Evolutionary conservation across 2,888 invertebrate species (phyloP).

Genomic region (Tinea pellionella): DNA sequence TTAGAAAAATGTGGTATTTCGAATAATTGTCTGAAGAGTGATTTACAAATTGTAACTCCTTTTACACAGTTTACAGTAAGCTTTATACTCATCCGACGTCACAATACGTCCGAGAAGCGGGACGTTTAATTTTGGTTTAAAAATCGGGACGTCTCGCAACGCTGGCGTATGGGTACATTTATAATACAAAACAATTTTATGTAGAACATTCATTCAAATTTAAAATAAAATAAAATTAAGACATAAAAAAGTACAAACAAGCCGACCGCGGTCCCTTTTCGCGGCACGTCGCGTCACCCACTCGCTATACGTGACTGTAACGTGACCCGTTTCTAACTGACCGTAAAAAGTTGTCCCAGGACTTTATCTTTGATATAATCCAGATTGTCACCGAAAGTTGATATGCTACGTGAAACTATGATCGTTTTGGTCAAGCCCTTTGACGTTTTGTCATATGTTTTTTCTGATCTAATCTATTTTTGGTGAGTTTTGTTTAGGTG

Average conservation of each 20-base stretch:
- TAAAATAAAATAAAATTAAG: neutral
- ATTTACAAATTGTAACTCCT: too few relatives aligned
- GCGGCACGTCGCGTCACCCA: constrained; percentile 4
- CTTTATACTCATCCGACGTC: too few relatives aligned
- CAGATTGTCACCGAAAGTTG: constrained; percentile 10
- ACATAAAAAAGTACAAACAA: neutral
- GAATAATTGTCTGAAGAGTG: too few relatives aligned
- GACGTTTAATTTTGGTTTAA: too few relatives aligned
- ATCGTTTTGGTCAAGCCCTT: neutral
- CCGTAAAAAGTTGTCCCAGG: constrained; percentile 1
- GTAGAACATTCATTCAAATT: neutral
- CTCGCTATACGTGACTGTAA: neutral
- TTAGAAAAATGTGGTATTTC: too few relatives aligned
- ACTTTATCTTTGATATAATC: constrained; percentile 9
- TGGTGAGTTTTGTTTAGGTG: neutral
- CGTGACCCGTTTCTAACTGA: constrained; percentile 4
- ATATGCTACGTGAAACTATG: constrained; percentile 10
- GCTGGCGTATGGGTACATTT: too few relatives aligned
- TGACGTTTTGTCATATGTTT: neutral
- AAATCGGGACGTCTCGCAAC: too few relatives aligned
- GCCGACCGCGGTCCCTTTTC: constrained; percentile 2
- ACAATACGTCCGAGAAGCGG: too few relatives aligned
- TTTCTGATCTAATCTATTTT: neutral
- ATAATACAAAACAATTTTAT: too few relatives aligned
- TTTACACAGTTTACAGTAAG: too few relatives aligned